Base-by-base conservation (phyloP, 1,140 invertebrate species). In the Megathymus violae region DNA sequence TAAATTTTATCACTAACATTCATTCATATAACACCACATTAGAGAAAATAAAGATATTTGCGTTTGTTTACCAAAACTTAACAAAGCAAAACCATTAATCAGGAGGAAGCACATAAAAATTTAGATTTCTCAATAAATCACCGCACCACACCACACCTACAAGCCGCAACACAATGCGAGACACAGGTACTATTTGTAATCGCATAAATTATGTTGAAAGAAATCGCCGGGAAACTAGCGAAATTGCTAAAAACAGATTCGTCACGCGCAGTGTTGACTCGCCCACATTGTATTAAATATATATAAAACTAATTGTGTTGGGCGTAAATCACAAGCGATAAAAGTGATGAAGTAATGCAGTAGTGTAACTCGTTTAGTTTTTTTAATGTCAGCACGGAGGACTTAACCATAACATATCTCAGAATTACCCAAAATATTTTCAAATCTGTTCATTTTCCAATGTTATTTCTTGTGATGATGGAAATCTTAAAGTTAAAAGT, bases 241-340 rank as follows among this genome's bases (percentile, higher is more conserved):
- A 76, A 69, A 67, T 72, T 64, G 41, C 67, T 67, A 62, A 62
- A 74, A 71, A 66, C 68, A 72, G 67, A 71, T 73, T 76, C 73
- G 68, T 71, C 62, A 64, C 59, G 58, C 62, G 54, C 43, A 59
- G 66, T 70, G 70, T 70, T 63, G 54, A 60, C 11, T 71, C 75
- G 75, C 72, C 75, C 75, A 78, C 74, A 13, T 15, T 13, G 19
- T 54, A 54, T 41, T 43, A 54, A 27, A 13, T 41, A 31, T 66
- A 34, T 65, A 44, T 17, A 31, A 62, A 54, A 52, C 13, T 22
- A 48, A 40, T 25, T 27, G 34, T 38, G 27, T 50, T 41, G 38
- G 22, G 11, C 27, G 0, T 11, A 27, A 31, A n/a, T 22, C 1
- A 27, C 15, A 54, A 16, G 9, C 27, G 27, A 31, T 31, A 31